These are phyloP conservation scores for Notodonta ziczac DNA, from an alignment of 2,888 invertebrate species.

Conservation along the genomic window DNA sequence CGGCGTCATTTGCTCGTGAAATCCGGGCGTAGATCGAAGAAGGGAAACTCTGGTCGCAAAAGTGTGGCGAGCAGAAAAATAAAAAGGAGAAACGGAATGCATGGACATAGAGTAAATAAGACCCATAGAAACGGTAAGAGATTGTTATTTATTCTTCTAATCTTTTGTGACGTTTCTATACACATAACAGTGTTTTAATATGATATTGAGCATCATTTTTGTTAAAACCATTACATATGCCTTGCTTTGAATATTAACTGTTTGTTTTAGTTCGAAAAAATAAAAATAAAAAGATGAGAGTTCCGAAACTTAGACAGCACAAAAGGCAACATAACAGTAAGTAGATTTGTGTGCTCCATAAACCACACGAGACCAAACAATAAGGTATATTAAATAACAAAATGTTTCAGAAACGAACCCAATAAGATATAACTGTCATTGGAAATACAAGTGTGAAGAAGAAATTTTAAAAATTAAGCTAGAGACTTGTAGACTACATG, in stretches of 20 bases:
- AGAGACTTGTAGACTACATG: conserved; percentile 53
- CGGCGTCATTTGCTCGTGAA: conserved; percentile 50
- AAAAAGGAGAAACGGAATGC: conserved; percentile 14
- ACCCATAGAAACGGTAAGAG: conserved; percentile 4
- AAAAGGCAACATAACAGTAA: not conserved
- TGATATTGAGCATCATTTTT: not conserved
- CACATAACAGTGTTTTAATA: too few relatives aligned
- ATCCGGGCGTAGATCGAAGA: conserved; percentile 6
- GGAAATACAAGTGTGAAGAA: conserved; percentile 56
- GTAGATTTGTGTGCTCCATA: conserved; percentile 1
- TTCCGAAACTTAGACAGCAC: not conserved
- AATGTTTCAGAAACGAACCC: conserved; percentile 8
- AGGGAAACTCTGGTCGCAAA: conserved; percentile 1
- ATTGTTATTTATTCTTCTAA: not conserved
- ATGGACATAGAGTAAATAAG: conserved; percentile 7
- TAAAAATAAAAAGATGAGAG: conserved; percentile 6
- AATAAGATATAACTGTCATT: conserved; percentile 46
- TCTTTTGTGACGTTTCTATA: too few relatives aligned
- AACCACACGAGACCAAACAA: not conserved
- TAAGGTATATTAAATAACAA: not conserved
- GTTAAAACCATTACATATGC: too few relatives aligned
- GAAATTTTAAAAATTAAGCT: conserved; percentile 31
- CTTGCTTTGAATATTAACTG: too few relatives aligned
- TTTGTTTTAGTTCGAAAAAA: not conserved
- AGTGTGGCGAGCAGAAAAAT: not conserved